These are phyloP conservation scores for Macropis europaea DNA, from an alignment of 2,888 invertebrate species.

Conservation along the genomic window DNA sequence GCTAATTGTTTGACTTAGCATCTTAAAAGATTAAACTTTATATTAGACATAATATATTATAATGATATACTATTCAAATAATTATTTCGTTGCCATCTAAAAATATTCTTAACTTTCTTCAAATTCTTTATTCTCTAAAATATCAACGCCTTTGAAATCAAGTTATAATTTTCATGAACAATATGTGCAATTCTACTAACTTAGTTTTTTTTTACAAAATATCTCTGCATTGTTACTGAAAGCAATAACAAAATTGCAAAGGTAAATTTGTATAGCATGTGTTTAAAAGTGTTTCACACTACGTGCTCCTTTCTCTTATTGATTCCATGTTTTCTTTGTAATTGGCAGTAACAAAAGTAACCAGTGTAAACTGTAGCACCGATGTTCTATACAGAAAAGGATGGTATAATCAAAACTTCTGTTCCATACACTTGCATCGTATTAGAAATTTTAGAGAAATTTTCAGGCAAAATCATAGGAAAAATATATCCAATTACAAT, in stretches of 20 bases:
- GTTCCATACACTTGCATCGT: conserved; percentile 47
- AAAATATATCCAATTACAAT: conserved; percentile 19
- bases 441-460: conserved; percentile 12
- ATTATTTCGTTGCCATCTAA: conserved; percentile 59
- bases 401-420: conserved; percentile 37
- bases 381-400: conserved; percentile 49
- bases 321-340: conserved; percentile 40
- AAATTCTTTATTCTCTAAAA: conserved; percentile 52
- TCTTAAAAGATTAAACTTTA: conserved; percentile 54
- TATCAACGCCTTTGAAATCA: conserved; percentile 52
- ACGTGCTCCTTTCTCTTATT: conserved; percentile 47
- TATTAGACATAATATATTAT: conserved; percentile 56
- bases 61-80: conserved; percentile 53
- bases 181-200: conserved; percentile 51
- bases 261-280: conserved; percentile 33
- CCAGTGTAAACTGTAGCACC: conserved; percentile 56
- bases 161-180: conserved; percentile 46
- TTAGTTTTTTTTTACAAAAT: conserved; percentile 56
- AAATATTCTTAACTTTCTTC: conserved; percentile 63
- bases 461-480: conserved; percentile 17
- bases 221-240: conserved; percentile 47
- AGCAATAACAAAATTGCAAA: conserved; percentile 47
- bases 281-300: conserved; percentile 41
- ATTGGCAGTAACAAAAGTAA: conserved; percentile 67
- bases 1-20: conserved; percentile 50